phyloP scores from a whole-genome alignment of 2,888 invertebrate genomes.

The Fragum fragum region DNA sequence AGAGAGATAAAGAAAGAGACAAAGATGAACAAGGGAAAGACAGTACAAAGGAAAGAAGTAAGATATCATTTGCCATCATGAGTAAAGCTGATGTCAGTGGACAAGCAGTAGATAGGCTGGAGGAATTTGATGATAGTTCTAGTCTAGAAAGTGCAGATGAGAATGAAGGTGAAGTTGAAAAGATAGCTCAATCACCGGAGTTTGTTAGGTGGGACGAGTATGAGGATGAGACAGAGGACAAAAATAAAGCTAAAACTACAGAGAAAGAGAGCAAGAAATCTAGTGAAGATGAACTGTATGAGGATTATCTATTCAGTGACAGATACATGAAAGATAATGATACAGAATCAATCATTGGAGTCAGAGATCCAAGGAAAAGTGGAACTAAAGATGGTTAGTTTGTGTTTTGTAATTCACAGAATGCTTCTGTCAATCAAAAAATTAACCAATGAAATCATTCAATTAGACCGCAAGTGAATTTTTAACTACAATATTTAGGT shows the following conservation, averaged over 20 bases:
- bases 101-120: not conserved
- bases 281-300: constrained; percentile 1
- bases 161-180: not conserved
- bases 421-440: too few species aligned
- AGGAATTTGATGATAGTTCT: not conserved
- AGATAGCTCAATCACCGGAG: not conserved
- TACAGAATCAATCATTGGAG: not conserved
- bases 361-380: not conserved
- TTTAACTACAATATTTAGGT: too few species aligned
- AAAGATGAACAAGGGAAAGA: not conserved
- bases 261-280: not conserved
- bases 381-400: not conserved
- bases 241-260: not conserved
- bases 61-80: not conserved
- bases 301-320: constrained; percentile 15
- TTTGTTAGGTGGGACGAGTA: not conserved
- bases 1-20: not conserved
- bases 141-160: not conserved
- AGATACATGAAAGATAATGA: constrained; percentile 4
- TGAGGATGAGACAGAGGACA: not conserved
- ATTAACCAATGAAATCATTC: too few species aligned
- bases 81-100: not conserved
- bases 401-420: too few species aligned
- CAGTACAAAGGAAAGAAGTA: not conserved
- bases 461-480: too few species aligned